Base-by-base conservation (phyloP, 2,797 vertebrate genomes). In the Xyrichtys novacula region DNA sequence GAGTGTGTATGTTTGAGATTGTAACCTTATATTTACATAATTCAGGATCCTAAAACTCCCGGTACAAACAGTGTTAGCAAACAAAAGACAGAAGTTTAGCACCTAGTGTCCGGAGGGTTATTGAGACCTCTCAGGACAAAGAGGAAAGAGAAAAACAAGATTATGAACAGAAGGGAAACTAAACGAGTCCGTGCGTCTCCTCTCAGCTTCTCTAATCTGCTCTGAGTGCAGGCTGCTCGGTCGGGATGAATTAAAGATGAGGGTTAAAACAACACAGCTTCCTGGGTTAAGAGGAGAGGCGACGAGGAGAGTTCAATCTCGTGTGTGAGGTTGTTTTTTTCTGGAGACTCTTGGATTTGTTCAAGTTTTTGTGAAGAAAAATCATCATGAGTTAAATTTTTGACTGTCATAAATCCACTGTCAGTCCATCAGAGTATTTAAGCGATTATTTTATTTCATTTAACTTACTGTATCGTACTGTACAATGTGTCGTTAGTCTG, bases 231-330 rank as follows among this genome's bases (percentile, higher is more conserved):
- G 81, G 57, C 80, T 50, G 83, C 66, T 93, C 94, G 92, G 93
- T 93, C 81, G 88, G 90, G 91, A 95, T 96, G 94, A 96, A 97
- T 97, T 94, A 96, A 95, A 96, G 94, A 97, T 97, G 94, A 94
- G 92, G 93, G 93, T 94, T 95, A 96, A 89, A 96, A 95, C 94
- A 93, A 94, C 93, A 90, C 92, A 90, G 89, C 91, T 92, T 94
- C 90, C 93, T 87, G 89, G 94, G 95, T 94, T 94, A 95, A 96
- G 91, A 84, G 75, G 48, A 76, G 73, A 46, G 19, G 46, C 60
- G 57, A 52, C 8, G 44, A 63, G 17, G 34, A 54, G 31, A 49
- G 49, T 32, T 29, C 36, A 23, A 75, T 60, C n/a, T 26, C 32
- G 14, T 25, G 10, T 40, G 23, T 26, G 6, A 44, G 66, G 64